Evolutionary conservation across 1,140 invertebrate species (phyloP), one percentile per base, ranked within the genome.

Genomic region (Elysia chlorotica): DNA sequence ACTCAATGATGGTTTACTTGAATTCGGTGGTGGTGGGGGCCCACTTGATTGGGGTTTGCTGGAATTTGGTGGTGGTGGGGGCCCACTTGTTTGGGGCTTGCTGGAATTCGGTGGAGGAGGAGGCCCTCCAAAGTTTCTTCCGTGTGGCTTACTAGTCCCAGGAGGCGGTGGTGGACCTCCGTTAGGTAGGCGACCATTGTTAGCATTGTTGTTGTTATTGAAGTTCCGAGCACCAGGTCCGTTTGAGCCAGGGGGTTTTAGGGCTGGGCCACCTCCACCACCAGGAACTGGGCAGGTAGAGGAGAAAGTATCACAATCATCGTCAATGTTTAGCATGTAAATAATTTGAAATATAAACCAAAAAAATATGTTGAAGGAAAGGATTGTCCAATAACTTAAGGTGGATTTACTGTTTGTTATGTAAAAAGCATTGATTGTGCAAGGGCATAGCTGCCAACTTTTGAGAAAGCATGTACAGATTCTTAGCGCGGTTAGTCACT

Each of bases 161-260:
- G 68, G 56, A 61, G 48, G 41, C 30, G 53, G 66, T 53, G 53
- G 68, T 21, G 33, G 19, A 28, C 2, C 33, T 23, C 56, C 68
- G 38, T 68, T 68, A 1, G 66, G 17, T 3, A 68, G 23, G 25
- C 36, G 25, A 33, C 23, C 35, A 23, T 63, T 33, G 36, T 33
- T 68, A 33, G 33, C 33, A 36, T 68, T 68, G 14, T 28, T 56
- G 30, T 4, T 2, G 19, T 21, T 31, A 14, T 6, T 28, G 17
- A n/a, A n/a, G n/a, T n/a, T n/a, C n/a, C n/a, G n/a, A n/a, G n/a
- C n/a, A n/a, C 10, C 53, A 48, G 56, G 68, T 61, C 68, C 68
- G 31, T 70, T 70, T 21, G 48, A 19, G 28, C 68, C 68, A 25
- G 68, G 68, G 33, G 56, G 68, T 30, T 61, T 61, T 17, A 70